Conservation (phyloP, 1,140 invertebrate genomes). For the Brachionus rotundiformis region DNA sequence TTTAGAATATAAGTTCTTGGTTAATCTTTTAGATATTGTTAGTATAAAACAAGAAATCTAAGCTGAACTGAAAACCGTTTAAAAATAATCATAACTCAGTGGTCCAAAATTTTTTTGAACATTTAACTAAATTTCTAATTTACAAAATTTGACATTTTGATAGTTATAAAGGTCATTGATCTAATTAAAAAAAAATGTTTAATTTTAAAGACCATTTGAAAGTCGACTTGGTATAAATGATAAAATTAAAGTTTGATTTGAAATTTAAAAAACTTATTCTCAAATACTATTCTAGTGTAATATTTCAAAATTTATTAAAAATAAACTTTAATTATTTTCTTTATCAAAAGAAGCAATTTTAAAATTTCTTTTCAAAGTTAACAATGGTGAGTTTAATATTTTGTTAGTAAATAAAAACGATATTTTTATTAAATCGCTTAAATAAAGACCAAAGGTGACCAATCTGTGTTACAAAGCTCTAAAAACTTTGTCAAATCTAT, state of each 20-base stretch:
- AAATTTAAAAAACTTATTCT: not conserved
- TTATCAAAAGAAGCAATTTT: not conserved
- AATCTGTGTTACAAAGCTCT: not conserved
- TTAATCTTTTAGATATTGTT: not conserved
- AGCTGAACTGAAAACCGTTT: not conserved
- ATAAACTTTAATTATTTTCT: not conserved
- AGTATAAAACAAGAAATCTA: not conserved
- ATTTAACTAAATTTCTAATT: not conserved
- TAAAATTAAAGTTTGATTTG: slow-evolving; percentile 36
- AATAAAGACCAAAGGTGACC: not conserved
- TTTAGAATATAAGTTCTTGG: not conserved
- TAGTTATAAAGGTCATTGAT: not conserved
- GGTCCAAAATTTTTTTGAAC: slow-evolving; percentile 13
- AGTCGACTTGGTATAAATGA: not conserved
- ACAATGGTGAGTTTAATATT: not conserved
- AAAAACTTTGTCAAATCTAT: slow-evolving; percentile 42
- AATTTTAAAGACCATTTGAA: slow-evolving; percentile 1
- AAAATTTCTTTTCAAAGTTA: not conserved
- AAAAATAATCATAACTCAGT: not conserved
- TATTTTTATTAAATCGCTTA: not conserved
- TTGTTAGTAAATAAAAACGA: not conserved
- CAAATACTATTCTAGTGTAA: not conserved
- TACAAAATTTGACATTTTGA: not conserved
- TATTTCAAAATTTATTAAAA: slow-evolving; percentile 3
- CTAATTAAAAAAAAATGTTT: slow-evolving; percentile 14